phyloP scores from a whole-genome alignment of 2,888 invertebrate genomes.

The Chymomyza fuscimana region DNA sequence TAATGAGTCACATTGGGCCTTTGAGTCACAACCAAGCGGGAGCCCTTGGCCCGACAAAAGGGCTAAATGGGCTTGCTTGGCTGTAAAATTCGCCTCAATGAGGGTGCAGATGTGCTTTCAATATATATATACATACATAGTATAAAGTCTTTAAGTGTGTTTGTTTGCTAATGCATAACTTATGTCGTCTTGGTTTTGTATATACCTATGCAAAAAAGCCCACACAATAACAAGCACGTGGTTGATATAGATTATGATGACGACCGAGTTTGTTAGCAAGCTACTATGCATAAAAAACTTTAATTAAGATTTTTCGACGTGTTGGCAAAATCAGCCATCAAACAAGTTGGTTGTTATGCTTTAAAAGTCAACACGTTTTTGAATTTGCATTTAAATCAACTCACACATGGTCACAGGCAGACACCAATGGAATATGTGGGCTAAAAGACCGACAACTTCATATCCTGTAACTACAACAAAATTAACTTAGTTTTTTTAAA shows the following conservation, averaged over 20 bases:
- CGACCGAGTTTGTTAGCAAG: neutral
- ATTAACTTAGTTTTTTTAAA: too few species aligned
- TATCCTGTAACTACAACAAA: too few species aligned
- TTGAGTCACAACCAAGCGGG: constrained; percentile 4
- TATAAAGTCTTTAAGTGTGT: neutral
- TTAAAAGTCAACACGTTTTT: constrained; percentile 1
- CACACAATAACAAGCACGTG: neutral
- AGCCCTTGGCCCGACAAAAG: constrained; percentile 2
- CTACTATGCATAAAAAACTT: neutral
- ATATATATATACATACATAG: neutral
- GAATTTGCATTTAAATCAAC: constrained; percentile 19
- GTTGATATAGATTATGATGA: neutral
- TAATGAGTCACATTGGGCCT: constrained; percentile 21
- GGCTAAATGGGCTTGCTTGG: constrained; percentile 18
- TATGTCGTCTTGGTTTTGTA: neutral
- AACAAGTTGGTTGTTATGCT: neutral
- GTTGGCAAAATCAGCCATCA: constrained; percentile 4
- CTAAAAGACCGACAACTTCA: too few species aligned
- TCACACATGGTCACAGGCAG: neutral
- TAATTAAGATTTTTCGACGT: constrained; percentile 6
- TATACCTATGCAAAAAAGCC: neutral
- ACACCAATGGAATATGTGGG: neutral
- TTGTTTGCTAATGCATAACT: constrained; percentile 8
- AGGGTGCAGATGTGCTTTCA: constrained; percentile 9
- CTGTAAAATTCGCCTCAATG: constrained; percentile 11